These are phyloP conservation scores for Hyles vespertilio DNA, from an alignment of 1,140 invertebrate genomes.

Conservation along the genomic window DNA sequence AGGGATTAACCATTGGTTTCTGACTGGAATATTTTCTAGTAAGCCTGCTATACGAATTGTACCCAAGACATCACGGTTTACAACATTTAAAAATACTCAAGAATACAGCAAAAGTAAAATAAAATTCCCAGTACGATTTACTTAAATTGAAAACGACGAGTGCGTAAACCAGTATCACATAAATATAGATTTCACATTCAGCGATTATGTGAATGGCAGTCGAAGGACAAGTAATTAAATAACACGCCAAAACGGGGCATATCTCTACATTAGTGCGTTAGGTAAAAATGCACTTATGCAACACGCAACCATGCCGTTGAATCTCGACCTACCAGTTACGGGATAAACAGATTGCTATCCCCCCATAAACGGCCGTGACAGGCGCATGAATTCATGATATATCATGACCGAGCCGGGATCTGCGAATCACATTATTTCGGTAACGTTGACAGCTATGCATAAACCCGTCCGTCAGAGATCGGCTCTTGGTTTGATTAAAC, in stretches of 20 bases:
- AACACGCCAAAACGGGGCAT: slow-evolving; percentile 7
- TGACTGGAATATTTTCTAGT: too few species aligned
- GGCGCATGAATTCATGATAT: slow-evolving; percentile 59
- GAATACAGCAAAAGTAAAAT: not conserved
- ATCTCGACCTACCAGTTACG: slow-evolving; percentile 58
- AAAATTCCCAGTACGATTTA: not conserved
- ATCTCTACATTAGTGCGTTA: slow-evolving; percentile 4
- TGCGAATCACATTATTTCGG: slow-evolving; percentile 45
- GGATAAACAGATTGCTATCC: slow-evolving; percentile 70
- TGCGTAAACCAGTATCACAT: too few species aligned
- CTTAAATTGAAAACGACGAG: not conserved
- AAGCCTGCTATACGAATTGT: too few species aligned
- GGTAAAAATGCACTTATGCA: slow-evolving; percentile 65
- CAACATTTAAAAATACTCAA: too few species aligned
- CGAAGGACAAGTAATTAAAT: slow-evolving; percentile 6
- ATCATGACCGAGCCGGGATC: slow-evolving; percentile 38
- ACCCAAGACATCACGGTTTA: too few species aligned
- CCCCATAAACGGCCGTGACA: slow-evolving; percentile 71
- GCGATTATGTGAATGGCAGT: slow-evolving; percentile 1
- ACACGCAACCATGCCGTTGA: slow-evolving; percentile 32
- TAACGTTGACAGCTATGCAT: slow-evolving; percentile 43
- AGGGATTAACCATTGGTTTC: too few species aligned
- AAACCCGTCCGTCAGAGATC: slow-evolving; percentile 22
- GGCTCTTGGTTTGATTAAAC: slow-evolving; percentile 23
- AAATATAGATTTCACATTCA: slow-evolving; percentile 1